Base-by-base conservation (phyloP, 2,113 vertebrate genomes). In the Pelusios castaneus region DNA sequence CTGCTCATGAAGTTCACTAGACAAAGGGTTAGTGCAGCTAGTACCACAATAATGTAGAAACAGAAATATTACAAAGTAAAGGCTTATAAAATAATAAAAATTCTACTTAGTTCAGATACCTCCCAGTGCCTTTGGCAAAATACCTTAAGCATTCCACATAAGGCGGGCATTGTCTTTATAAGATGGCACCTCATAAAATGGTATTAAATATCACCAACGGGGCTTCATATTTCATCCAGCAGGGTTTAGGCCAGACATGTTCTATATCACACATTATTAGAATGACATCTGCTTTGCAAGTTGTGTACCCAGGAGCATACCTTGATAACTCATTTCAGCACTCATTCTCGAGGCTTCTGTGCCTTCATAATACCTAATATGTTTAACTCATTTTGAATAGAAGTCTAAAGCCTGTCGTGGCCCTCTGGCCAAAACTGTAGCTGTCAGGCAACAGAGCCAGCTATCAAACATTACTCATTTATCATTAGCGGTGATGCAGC, bases 61-160 rank as follows among this genome's bases (percentile, higher is more conserved):
- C 97, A 98, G 98, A 98, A 98, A 99, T 98, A 98, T 98, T 99
- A 99, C 98, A 99, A 98, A 99, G 99, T 98, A 98, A 98, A 98
- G 98, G 98, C 98, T 99, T 99, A 98, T 98, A 98, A 99, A 99
- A 99, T 98, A 99, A 99, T 99, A 99, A 99, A 99, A 98, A 97
- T 98, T 98, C 99, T 99, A 98, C 98, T 97, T 98, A 98, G 98
- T 97, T 97, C 98, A 98, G 98, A 99, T 98, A 98, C 98, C 98
- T 98, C 97, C 98, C 97, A 95, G 97, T 98, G 98, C 98, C 98
- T 98, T 97, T 97, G 98, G 98, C 98, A 98, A 98, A 98, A 98
- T 97, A 98, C 97, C 97, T 98, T 98, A 99, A 98, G 98, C 98
- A 97, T 98, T 98, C 97, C 97, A 98, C 98, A 98, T 98, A 98